These are phyloP conservation scores for Bos taurus DNA, from an alignment of 2,113 vertebrate species.

Conservation along the genomic window DNA sequence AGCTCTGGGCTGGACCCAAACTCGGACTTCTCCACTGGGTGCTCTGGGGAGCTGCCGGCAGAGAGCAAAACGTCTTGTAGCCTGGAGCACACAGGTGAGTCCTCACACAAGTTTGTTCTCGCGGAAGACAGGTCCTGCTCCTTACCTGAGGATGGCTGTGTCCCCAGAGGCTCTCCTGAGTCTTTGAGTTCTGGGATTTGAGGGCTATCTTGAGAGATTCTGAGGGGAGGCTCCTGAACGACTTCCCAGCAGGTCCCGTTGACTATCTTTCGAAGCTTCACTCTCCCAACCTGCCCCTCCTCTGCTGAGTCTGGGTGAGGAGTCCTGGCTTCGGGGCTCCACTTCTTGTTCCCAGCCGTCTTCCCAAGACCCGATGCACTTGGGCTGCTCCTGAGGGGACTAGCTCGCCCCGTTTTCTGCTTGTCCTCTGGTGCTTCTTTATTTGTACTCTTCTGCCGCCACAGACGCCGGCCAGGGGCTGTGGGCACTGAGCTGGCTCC, in stretches of 20 bases:
- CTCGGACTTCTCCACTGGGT: neutral
- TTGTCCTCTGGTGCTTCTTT: slow-evolving; percentile 52
- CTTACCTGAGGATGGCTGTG: neutral
- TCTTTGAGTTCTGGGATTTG: neutral
- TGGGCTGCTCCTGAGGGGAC: neutral
- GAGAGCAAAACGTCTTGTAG: slow-evolving; percentile 43
- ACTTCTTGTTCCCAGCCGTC: slow-evolving; percentile 36
- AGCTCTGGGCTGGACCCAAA: slow-evolving; percentile 35
- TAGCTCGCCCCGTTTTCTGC: slow-evolving; percentile 24
- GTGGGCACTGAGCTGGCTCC: slow-evolving; percentile 3
- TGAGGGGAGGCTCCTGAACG: slow-evolving; percentile 69
- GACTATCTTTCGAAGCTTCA: slow-evolving; percentile 79
- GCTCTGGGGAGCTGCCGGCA: neutral
- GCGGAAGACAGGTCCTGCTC: neutral
- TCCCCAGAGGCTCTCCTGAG: neutral
- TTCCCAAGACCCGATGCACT: slow-evolving; percentile 19
- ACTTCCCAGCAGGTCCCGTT: slow-evolving; percentile 80
- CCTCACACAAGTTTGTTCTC: neutral
- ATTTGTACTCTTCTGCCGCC: slow-evolving; percentile 64
- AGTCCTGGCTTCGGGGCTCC: neutral
- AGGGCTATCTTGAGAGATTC: neutral
- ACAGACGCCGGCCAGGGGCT: slow-evolving; percentile 62
- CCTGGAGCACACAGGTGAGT: neutral
- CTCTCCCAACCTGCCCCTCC: slow-evolving; percentile 69
- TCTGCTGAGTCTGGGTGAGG: slow-evolving; percentile 11